Evolutionary conservation across 2,797 vertebrate species (phyloP).

Genomic region (Etheostoma nigrum): DNA sequence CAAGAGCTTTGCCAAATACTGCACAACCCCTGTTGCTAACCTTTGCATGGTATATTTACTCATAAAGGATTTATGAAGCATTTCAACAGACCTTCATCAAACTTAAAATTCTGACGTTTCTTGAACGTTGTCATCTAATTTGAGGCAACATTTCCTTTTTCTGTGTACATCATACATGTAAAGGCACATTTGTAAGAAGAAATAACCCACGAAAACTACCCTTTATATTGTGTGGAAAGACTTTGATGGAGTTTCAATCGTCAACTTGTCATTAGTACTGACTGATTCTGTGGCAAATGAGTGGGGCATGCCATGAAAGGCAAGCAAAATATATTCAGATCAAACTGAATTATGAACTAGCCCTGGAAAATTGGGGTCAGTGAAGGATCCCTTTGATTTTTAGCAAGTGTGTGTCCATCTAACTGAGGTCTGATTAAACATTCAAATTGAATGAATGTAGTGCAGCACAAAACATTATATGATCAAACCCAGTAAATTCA

Average conservation of each 20-base stretch:
- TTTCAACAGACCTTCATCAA: conserved; percentile 34
- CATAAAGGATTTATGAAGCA: conserved; percentile 62
- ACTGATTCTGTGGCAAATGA: conserved; percentile 62
- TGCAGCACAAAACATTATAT: conserved; percentile 24
- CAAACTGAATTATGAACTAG: conserved; percentile 81
- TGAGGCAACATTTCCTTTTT: conserved; percentile 13
- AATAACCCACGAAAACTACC: conserved; percentile 1
- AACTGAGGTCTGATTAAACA: conserved; percentile 63
- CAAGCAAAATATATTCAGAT: conserved; percentile 71
- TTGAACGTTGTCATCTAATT: conserved; percentile 28
- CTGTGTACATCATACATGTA: conserved; percentile 21
- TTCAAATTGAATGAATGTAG: conserved; percentile 43
- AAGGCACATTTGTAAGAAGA: conserved; percentile 32
- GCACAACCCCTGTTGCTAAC: conserved; percentile 38
- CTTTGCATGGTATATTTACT: conserved; percentile 41
- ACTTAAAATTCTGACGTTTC: conserved; percentile 21
- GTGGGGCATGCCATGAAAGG: conserved; percentile 50
- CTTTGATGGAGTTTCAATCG: conserved; percentile 51
- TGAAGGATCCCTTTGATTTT: conserved; percentile 69
- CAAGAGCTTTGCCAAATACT: conserved; percentile 52
- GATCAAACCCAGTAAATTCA: background rate
- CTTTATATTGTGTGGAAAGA: conserved; percentile 36
- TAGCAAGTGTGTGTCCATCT: conserved; percentile 61
- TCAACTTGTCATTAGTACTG: conserved; percentile 61
- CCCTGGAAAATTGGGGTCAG: conserved; percentile 76